Evolutionary conservation across 1,140 invertebrate genomes (phyloP).

Genomic region (Euschistus heros): DNA sequence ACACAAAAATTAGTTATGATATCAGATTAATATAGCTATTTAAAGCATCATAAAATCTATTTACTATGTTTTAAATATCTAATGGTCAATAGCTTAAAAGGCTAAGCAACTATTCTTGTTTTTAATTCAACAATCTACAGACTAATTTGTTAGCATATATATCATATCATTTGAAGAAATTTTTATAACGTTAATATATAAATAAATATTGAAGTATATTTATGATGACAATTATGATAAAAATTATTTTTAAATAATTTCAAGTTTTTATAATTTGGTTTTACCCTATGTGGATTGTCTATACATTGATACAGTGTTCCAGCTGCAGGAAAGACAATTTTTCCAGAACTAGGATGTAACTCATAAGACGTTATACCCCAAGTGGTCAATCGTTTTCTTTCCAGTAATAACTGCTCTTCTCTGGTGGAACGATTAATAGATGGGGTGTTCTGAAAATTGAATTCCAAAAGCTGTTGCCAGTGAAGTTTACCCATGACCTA

Average conservation of each 20-base stretch:
- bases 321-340: slow-evolving; percentile 81
- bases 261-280: not conserved
- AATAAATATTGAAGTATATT: no score
- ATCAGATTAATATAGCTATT: not conserved
- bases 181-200: no score
- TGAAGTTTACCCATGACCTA: slow-evolving; percentile 24
- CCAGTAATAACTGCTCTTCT: slow-evolving; percentile 83
- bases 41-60: not conserved
- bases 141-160: no score
- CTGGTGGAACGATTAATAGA: slow-evolving; percentile 46
- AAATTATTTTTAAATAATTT: not conserved
- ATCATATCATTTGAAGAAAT: no score
- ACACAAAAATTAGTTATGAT: not conserved
- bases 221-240: no score
- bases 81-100: no score
- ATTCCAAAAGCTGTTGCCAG: slow-evolving; percentile 22
- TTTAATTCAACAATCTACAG: no score
- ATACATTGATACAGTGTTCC: slow-evolving; percentile 71
- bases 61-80: no score
- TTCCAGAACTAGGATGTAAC: slow-evolving; percentile 63
- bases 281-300: slow-evolving; percentile 58
- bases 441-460: slow-evolving; percentile 36
- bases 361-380: slow-evolving; percentile 94
- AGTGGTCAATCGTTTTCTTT: slow-evolving; percentile 76
- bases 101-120: no score